Evolutionary conservation across 1,140 invertebrate species (phyloP).

Genomic region (Meloidogyne hapla): DNA sequence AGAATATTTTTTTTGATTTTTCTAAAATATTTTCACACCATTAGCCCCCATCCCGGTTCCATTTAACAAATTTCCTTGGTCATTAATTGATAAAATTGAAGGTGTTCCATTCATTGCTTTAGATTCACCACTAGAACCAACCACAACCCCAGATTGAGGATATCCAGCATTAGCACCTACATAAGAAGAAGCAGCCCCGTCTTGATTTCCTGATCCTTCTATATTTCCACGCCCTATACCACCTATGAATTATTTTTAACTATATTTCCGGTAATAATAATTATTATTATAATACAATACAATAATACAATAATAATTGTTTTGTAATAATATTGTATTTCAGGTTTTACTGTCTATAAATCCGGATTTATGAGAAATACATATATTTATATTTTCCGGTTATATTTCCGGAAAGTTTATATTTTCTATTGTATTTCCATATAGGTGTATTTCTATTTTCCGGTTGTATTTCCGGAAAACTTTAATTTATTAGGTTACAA

Average conservation of each 20-base stretch:
- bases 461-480: not conserved
- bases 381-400: too few species aligned
- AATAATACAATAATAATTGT: too few species aligned
- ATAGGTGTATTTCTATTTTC: not conserved
- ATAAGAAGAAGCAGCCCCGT: constrained; percentile 7
- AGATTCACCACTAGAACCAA: constrained; percentile 17
- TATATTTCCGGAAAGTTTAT: too few species aligned
- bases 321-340: too few species aligned
- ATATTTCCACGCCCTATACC: not conserved
- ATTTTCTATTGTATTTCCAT: too few species aligned
- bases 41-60: not conserved
- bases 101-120: constrained; percentile 18
- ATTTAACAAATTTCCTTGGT: not conserved
- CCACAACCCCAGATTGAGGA: not conserved
- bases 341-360: too few species aligned
- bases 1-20: not conserved
- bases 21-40: not conserved
- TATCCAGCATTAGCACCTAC: constrained; percentile 6
- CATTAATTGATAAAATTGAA: constrained; percentile 16
- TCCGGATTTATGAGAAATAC: too few species aligned
- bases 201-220: constrained; percentile 12
- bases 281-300: too few species aligned
- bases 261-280: too few species aligned
- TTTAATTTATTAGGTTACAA: too few species aligned
- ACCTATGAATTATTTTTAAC: too few species aligned